Base-by-base conservation (phyloP, 1,140 invertebrate species). In the Semibalanus balanoides region DNA sequence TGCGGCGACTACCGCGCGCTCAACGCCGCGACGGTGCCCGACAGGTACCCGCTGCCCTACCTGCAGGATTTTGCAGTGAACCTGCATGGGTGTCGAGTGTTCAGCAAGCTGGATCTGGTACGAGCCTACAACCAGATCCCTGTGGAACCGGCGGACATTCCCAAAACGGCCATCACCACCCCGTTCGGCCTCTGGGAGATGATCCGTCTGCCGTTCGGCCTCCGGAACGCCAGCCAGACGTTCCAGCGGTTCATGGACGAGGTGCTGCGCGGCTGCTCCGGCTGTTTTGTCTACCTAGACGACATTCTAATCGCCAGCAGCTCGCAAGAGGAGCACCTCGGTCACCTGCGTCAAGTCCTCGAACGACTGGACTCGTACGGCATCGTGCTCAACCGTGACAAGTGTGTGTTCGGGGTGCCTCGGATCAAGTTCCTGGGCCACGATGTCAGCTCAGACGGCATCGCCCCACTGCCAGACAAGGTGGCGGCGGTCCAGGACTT, bases 1-100 rank as follows among this genome's bases (percentile, higher is more conserved):
- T 83, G 82, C 76, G 83, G 85, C 0, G 85, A 87, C 79, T 87
- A 84, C 76, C 78, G 83, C 7, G 64, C 74, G 27, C 76, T 87
- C 0, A 88, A 87, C 78, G 71, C 79, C 0, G 30, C 81, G 14
- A 86, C 84, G 7, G 76, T 81, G 28, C 81, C 81, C 0, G 84
- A 82, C 74, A 76, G 73, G 3, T 83, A 82, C 72, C 81, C 79
- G 0, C n/a, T 82, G 14, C 80, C 82, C 7, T 74, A 77, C 70
- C 78, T 82, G 30, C 31, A 78, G 19, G 82, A 82, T 74, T 51
- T 77, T 30, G 25, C 76, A 0, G 27, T 28, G 27, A 0, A 76
- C 22, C 74, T 77, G 14, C 30, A 30, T 22, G 43, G 43, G 27
- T 76, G 31, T 29, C 40, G 70, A 29, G 25, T 81, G 9, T 81